Evolutionary conservation across 2,888 invertebrate species (phyloP).

Genomic region (Lumbricus terrestris): DNA sequence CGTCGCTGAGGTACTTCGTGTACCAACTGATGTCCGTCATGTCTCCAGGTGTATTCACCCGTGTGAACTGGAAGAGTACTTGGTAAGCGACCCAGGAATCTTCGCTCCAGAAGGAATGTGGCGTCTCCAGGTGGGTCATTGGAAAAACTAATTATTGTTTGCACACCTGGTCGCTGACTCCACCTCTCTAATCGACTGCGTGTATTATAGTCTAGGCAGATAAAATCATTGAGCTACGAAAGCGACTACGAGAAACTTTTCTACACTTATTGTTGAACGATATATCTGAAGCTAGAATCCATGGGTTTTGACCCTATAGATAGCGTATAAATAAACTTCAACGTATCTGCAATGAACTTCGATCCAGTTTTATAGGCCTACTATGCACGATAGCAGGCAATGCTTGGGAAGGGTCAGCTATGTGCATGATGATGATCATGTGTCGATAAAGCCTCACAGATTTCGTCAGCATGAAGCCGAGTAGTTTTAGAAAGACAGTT

Average conservation of each 20-base stretch:
- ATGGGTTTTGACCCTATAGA: too few relatives aligned
- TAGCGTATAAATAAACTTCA: too few relatives aligned
- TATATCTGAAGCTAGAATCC: not conserved
- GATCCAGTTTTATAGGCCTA: not conserved
- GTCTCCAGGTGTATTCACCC: not conserved
- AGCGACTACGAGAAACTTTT: not conserved
- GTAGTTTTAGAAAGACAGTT: not conserved
- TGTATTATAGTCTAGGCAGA: not conserved
- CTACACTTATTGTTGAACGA: not conserved
- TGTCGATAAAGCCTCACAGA: not conserved
- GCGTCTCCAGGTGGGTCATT: not conserved
- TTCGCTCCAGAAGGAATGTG: not conserved
- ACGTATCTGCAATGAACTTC: not conserved
- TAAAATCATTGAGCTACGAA: not conserved
- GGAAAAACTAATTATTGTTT: not conserved
- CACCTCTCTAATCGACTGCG: not conserved
- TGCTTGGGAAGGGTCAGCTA: not conserved
- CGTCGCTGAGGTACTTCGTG: not conserved
- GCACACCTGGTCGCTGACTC: not conserved
- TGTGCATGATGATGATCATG: not conserved
- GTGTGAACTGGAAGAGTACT: not conserved
- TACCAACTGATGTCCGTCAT: not conserved
- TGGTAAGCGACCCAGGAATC: not conserved
- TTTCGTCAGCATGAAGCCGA: not conserved
- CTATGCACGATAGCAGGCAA: not conserved